Evolutionary conservation across 2,797 vertebrate species (phyloP).

Genomic region (Eulemur coronatus): DNA sequence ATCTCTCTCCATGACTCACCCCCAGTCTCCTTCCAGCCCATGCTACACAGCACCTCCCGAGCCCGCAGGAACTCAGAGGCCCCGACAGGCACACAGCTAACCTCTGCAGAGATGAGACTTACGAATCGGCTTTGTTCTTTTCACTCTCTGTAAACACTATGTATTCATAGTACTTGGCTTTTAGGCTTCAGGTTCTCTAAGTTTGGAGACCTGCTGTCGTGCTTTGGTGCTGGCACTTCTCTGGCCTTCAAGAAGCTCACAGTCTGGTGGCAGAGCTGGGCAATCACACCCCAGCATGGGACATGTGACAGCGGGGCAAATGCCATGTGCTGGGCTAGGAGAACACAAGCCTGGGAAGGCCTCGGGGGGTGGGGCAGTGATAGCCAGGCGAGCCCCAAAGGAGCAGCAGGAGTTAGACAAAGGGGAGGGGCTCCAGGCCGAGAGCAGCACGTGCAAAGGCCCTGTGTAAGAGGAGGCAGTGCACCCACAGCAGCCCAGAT

Average conservation of each 20-base stretch:
- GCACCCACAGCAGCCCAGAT: accelerated
- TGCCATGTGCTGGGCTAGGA: accelerated
- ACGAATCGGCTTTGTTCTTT: background rate
- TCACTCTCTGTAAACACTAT: background rate
- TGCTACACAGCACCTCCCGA: accelerated
- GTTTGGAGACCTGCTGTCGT: background rate
- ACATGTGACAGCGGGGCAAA: accelerated
- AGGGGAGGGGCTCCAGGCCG: background rate
- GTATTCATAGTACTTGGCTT: background rate
- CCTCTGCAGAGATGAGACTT: background rate
- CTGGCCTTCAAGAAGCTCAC: background rate
- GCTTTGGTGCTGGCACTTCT: background rate
- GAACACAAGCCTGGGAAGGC: background rate
- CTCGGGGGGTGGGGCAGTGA: background rate
- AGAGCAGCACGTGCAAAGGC: background rate
- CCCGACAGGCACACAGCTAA: background rate
- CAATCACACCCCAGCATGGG: accelerated
- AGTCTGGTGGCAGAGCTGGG: background rate
- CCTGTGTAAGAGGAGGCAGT: background rate
- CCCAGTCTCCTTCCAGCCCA: background rate
- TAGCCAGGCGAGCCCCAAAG: background rate
- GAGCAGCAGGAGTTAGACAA: background rate
- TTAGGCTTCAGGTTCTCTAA: background rate
- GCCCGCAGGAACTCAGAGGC: background rate
- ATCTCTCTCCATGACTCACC: background rate